Evolutionary conservation across 1,140 invertebrate genomes (phyloP).

Genomic region (Branchinecta lindahli): DNA sequence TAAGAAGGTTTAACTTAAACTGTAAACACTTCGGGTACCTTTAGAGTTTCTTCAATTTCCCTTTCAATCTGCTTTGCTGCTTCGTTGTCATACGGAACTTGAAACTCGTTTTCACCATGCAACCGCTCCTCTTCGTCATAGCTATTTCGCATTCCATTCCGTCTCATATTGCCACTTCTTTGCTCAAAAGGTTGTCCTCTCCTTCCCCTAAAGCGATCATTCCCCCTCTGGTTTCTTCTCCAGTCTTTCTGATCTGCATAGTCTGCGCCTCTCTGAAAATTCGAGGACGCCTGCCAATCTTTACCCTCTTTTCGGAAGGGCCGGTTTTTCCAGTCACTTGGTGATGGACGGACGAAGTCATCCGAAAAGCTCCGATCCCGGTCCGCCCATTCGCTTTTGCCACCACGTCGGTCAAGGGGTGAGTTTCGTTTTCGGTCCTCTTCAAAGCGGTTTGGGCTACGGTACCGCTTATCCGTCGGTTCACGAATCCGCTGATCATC

Average conservation of each 20-base stretch:
- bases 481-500: background rate
- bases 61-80: conserved; percentile 6
- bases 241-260: background rate
- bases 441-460: background rate
- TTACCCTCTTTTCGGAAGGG: background rate
- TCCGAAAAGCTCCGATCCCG: background rate
- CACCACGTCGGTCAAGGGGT: background rate
- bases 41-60: conserved; percentile 1
- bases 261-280: background rate
- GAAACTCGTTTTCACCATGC: background rate
- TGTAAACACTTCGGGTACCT: background rate
- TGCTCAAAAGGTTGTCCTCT: background rate
- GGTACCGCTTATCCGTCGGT: background rate
- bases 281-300: background rate
- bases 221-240: background rate
- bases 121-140: background rate
- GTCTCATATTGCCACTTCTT: background rate
- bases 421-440: background rate
- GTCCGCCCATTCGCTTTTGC: background rate
- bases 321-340: background rate
- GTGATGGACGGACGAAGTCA: background rate
- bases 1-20: too few relatives aligned
- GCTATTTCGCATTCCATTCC: background rate
- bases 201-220: background rate
- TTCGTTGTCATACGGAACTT: conserved; percentile 3